Evolutionary conservation across 2,888 invertebrate genomes (phyloP).

Genomic region (Acronicta aceris): DNA sequence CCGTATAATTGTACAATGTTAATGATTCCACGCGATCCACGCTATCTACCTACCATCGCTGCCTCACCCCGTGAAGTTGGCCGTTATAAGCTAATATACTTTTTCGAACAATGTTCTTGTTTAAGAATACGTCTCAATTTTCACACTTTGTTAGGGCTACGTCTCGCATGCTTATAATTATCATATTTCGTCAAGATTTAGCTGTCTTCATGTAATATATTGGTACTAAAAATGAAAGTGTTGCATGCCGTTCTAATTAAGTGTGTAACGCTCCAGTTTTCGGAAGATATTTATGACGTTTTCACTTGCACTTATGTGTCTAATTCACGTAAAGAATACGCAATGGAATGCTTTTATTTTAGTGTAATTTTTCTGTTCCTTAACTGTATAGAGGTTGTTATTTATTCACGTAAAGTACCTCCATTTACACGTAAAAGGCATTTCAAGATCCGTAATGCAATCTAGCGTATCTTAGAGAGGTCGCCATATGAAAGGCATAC

Average conservation of each 20-base stretch:
- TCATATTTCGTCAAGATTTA: slow-evolving; percentile 35
- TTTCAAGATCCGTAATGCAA: slow-evolving; percentile 49
- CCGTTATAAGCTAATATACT: slow-evolving; percentile 51
- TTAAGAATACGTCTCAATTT: slow-evolving; percentile 43
- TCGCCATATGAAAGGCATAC: slow-evolving; percentile 36
- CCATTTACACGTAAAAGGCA: slow-evolving; percentile 37
- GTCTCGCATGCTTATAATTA: slow-evolving; percentile 52
- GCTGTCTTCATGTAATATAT: slow-evolving; percentile 42
- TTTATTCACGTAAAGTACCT: slow-evolving; percentile 45
- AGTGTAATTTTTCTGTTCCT: slow-evolving; percentile 16
- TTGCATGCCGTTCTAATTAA: slow-evolving; percentile 49
- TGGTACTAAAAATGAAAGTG: slow-evolving; percentile 57
- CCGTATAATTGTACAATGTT: slow-evolving; percentile 75
- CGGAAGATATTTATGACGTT: slow-evolving; percentile 51
- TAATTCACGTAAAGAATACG: slow-evolving; percentile 39
- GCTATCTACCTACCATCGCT: slow-evolving; percentile 65
- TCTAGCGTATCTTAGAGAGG: slow-evolving; percentile 44
- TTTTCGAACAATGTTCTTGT: slow-evolving; percentile 51
- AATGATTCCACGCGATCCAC: slow-evolving; percentile 73
- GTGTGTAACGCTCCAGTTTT: slow-evolving; percentile 54
- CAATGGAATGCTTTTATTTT: slow-evolving; percentile 24
- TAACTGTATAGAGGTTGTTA: slow-evolving; percentile 31
- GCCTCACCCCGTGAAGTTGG: slow-evolving; percentile 48
- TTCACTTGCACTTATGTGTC: slow-evolving; percentile 45
- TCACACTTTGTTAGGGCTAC: slow-evolving; percentile 56